phyloP scores from a whole-genome alignment of 92 coral and sea anemone genomes.

The Epizoanthus stellaris region DNA sequence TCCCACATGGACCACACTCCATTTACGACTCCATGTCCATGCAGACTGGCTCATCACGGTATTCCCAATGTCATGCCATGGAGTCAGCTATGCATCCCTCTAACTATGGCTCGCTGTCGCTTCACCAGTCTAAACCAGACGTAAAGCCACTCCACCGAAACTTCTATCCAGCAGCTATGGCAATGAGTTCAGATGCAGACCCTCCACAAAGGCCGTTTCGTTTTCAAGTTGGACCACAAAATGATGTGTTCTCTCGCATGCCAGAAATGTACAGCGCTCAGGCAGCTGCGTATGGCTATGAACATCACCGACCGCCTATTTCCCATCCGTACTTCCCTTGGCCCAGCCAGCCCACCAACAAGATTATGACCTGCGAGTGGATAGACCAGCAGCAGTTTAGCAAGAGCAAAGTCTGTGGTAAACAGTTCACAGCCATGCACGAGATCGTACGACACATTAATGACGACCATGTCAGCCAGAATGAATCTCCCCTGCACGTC shows the following conservation, averaged over 20 bases:
- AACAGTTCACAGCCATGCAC: slow-evolving; percentile 94
- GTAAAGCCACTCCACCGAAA: slow-evolving; percentile 68
- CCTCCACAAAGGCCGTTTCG: slow-evolving; percentile 68
- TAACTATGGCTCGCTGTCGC: slow-evolving; percentile 72
- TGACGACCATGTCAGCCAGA: slow-evolving; percentile 99
- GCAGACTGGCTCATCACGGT: slow-evolving; percentile 63
- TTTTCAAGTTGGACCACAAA: slow-evolving; percentile 66
- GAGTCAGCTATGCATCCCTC: slow-evolving; percentile 54
- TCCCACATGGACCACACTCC: slow-evolving; percentile 72
- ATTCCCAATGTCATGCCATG: slow-evolving; percentile 75
- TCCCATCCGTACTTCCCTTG: slow-evolving; percentile 65
- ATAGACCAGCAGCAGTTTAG: slow-evolving; percentile 96
- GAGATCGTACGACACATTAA: slow-evolving; percentile 97
- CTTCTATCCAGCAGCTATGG: slow-evolving; percentile 69
- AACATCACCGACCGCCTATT: slow-evolving; percentile 72
- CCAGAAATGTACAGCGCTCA: slow-evolving; percentile 75
- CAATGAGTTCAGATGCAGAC: slow-evolving; percentile 77
- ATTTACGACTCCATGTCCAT: slow-evolving; percentile 77
- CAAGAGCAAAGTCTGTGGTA: slow-evolving; percentile 96
- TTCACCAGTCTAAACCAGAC: slow-evolving; percentile 88
- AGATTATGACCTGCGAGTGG: slow-evolving; percentile 99
- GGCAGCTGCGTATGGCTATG: slow-evolving; percentile 74
- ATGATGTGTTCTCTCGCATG: slow-evolving; percentile 62
- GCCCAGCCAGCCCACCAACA: slow-evolving; percentile 76
- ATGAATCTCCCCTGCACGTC: slow-evolving; percentile 95